Conservation (phyloP, 2,888 invertebrate genomes). For the Globia sparganii region DNA sequence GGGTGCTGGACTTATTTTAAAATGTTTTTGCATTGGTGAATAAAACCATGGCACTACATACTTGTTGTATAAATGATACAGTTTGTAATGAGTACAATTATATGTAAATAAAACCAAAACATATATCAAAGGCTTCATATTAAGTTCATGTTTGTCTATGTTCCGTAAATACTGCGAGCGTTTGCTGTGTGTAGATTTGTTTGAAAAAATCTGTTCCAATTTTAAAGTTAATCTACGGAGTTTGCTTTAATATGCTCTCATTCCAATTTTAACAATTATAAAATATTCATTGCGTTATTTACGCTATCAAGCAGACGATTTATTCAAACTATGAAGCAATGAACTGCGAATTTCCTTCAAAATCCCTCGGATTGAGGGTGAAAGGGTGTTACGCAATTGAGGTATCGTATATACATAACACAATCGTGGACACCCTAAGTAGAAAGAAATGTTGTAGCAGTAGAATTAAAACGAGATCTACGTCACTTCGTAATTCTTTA, state of each 20-base stretch:
- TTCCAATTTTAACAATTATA: too few relatives aligned
- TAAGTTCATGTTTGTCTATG: not conserved
- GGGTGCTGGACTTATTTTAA: not conserved
- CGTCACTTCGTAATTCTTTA: not conserved
- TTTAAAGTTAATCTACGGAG: not conserved
- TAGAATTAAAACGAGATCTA: slow-evolving; percentile 7
- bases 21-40: not conserved
- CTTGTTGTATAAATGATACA: too few relatives aligned
- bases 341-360: not conserved
- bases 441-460: slow-evolving; percentile 1
- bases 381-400: not conserved
- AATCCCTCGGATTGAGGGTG: not conserved
- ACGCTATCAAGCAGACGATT: not conserved
- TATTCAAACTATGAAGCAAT: not conserved
- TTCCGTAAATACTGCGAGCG: too few relatives aligned
- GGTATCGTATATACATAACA: not conserved
- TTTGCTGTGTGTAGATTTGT: not conserved
- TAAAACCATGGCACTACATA: not conserved
- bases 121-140: not conserved
- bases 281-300: not conserved
- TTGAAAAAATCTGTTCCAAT: not conserved
- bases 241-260: not conserved
- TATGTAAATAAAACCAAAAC: not conserved
- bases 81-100: not conserved
- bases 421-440: not conserved